Evolutionary conservation across 2,113 vertebrate species (phyloP), one percentile per base, ranked within the genome.

Genomic region (Phalacrocorax pelagicus): DNA sequence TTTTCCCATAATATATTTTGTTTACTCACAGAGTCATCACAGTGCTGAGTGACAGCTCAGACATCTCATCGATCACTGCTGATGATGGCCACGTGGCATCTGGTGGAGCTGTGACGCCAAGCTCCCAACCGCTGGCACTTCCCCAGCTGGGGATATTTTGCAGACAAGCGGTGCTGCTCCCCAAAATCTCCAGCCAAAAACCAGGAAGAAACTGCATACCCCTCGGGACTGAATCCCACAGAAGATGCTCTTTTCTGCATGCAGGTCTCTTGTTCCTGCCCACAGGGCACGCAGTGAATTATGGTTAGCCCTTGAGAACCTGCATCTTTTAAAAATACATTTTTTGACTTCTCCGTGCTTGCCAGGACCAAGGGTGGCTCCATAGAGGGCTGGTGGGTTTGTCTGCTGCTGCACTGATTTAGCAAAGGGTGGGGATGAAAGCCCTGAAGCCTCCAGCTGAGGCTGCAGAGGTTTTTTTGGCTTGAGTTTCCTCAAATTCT

Each of bases 171-270:
- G 29, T 0, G 1, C 32, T 71, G 30, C 29, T 80, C 58, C 77
- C 62, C 3, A 1, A 55, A 86, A 88, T 19, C 19, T 63, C 32
- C 80, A 80, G 21, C 47, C 3, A 3, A 83, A 87, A 77, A 52
- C 29, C 17, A 74, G 19, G 61, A 11, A 22, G 22, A 59, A 63
- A 22, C 15, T 2, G 1, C 2, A 0, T 38, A 3, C 10, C 23
- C 9, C 46, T 54, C 0, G 0, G 65, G 46, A 13, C 0, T 2
- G 1, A 20, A 79, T 24, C 19, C 16, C 4, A 0, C 0, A 2
- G 52, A 51, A 75, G 51, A 54, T 58, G 42, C 16, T 69, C 38
- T 32, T 78, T 30, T 30, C 42, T 84, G 42, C 14, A 2, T 11
- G n/a, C 47, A 1, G 7, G 22, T 42, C n/a, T 63, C 55, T 57